Evolutionary conservation across 1,140 invertebrate species (phyloP), one percentile per base, ranked within the genome.

Genomic region (Anoplophora glabripennis): DNA sequence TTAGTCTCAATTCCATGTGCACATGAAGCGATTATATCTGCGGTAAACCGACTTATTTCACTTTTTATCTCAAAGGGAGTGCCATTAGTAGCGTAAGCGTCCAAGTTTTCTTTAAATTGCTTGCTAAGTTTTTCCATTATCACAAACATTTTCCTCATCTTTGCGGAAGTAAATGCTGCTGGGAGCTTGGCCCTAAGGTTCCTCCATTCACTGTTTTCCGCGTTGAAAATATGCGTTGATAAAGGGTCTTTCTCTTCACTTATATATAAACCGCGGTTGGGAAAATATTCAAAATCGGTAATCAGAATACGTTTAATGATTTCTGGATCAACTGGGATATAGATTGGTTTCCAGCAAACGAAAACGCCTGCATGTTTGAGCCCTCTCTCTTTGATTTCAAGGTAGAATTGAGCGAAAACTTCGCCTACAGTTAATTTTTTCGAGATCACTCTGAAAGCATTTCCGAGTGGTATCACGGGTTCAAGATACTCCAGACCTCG

Each of bases 1-100:
- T 72, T 74, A 0, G 78, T 77, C 7, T 75, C 75, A 0, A 77
- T 79, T 55, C 80, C 79, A 58, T 76, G 80, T 7, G 79, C 79
- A 45, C 34, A 65, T 60, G 51, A 65, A 28, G 21, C 2, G 2
- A 28, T 28, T 28, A 28, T 28, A 5, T 28, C 21, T 5, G 21
- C 5, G 5, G 21, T 28, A 28, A 28, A 28, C 5, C 21, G 21
- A 28, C 21, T 28, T 28, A 28, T 2, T 28, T 28, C 21, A 5
- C 21, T 28, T 28, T 28, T 28, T 28, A 28, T 28, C 2, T 28
- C 21, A 3, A 28, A 28, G 21, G 21, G 21, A 28, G 21, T 28
- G 5, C 21, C 21, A 5, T 28, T 28, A 3, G 21, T 28, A 28
- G 21, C 21, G 5, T 28, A 28, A 2, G 5, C 21, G 21, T 28